These are phyloP conservation scores for Euphydryas editha DNA, from an alignment of 2,888 invertebrate species.

Conservation along the genomic window DNA sequence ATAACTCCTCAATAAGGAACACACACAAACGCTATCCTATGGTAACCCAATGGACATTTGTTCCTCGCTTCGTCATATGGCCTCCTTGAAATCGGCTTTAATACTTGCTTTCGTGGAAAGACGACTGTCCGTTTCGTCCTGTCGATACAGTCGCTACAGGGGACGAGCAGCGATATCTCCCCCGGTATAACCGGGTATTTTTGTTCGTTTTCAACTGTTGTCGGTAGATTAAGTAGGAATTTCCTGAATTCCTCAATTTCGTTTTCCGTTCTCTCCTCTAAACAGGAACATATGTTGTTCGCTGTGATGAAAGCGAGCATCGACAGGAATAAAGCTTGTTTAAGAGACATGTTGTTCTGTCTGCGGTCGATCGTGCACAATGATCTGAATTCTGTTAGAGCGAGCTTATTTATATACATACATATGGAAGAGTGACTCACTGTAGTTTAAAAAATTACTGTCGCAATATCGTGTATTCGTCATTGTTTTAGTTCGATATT, in stretches of 20 bases:
- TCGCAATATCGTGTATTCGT: neutral
- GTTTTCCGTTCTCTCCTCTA: conserved; percentile 10
- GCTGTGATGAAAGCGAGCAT: neutral
- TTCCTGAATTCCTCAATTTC: conserved; percentile 16
- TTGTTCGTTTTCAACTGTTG: conserved; percentile 18
- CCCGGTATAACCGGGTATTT: conserved; percentile 45
- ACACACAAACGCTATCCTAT: neutral
- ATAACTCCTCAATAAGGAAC: neutral
- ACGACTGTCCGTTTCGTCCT: conserved; percentile 28
- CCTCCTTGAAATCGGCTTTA: too few species aligned
- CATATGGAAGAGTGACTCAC: conserved; percentile 31
- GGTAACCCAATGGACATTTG: conserved; percentile 1
- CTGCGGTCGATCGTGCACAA: conserved; percentile 3
- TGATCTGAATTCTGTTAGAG: neutral
- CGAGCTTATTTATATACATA: conserved; percentile 22
- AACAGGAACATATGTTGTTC: conserved; percentile 1
- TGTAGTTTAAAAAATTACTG: conserved; percentile 17
- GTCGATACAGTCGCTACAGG: conserved; percentile 48
- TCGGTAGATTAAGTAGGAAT: conserved; percentile 20
- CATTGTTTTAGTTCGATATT: neutral
- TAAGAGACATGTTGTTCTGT: conserved; percentile 19
- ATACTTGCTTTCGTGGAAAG: too few species aligned
- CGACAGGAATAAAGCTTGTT: conserved; percentile 2
- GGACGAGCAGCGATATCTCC: conserved; percentile 42
- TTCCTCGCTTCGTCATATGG: conserved; percentile 11